Evolutionary conservation across 2,888 invertebrate genomes (phyloP).

Genomic region (Tenthredo mesomela): DNA sequence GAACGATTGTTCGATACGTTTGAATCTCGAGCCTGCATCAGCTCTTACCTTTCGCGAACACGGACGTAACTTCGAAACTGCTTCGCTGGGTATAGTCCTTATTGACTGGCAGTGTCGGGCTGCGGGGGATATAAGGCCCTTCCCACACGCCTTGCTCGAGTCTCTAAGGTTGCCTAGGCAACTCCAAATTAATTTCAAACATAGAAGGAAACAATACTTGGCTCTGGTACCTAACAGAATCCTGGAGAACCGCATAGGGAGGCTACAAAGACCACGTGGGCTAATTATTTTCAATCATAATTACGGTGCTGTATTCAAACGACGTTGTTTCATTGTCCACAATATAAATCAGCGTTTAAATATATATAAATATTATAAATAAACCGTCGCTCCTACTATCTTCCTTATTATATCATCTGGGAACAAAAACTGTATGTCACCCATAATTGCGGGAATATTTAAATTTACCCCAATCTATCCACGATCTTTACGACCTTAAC

Average conservation of each 20-base stretch:
- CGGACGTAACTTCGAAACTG: slow-evolving; percentile 70
- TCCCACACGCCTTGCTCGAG: slow-evolving; percentile 27
- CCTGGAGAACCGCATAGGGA: slow-evolving; percentile 26
- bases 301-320: slow-evolving; percentile 12
- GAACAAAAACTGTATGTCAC: not conserved
- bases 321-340: not conserved
- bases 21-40: not conserved
- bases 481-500: not conserved
- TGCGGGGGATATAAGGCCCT: slow-evolving; percentile 48
- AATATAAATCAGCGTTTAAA: not conserved
- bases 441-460: not conserved
- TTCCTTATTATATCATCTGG: not conserved
- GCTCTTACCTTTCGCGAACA: slow-evolving; percentile 29
- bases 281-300: slow-evolving; percentile 63
- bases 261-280: slow-evolving; percentile 49
- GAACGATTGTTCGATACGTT: not conserved
- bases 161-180: slow-evolving; percentile 69
- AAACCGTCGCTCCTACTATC: not conserved
- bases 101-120: slow-evolving; percentile 69
- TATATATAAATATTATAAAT: not conserved
- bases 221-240: slow-evolving; percentile 51
- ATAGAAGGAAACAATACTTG: slow-evolving; percentile 68
- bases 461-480: not conserved
- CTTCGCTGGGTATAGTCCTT: slow-evolving; percentile 72
- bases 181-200: slow-evolving; percentile 75